phyloP scores from a whole-genome alignment of 2,888 invertebrate genomes.

The Hydroisotoma schaefferi region DNA sequence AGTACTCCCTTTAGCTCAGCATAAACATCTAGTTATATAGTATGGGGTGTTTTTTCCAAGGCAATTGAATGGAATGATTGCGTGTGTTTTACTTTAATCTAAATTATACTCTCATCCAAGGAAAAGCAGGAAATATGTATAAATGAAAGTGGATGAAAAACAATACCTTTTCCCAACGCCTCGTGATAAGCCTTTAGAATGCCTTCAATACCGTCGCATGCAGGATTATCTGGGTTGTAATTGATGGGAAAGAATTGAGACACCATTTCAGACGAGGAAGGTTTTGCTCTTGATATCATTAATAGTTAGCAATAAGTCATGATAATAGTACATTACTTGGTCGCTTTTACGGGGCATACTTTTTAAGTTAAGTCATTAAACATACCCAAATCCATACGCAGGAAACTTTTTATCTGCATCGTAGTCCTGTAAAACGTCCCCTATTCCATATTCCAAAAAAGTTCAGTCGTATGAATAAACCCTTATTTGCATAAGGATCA shows the following conservation, averaged over 20 bases:
- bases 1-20: too few relatives aligned
- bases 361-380: too few relatives aligned
- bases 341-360: too few relatives aligned
- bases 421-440: slow-evolving; percentile 54
- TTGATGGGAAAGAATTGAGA: slow-evolving; percentile 56
- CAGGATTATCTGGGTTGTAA: slow-evolving; percentile 54
- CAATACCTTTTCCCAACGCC: slow-evolving; percentile 51
- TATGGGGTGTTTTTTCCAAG: not conserved
- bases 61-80: not conserved
- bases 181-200: slow-evolving; percentile 54
- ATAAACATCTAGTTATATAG: not conserved
- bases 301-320: too few relatives aligned
- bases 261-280: slow-evolving; percentile 47
- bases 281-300: slow-evolving; percentile 27
- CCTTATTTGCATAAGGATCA: too few relatives aligned
- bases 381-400: slow-evolving; percentile 54
- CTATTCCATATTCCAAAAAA: too few relatives aligned
- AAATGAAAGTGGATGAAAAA: not conserved
- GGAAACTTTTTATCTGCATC: slow-evolving; percentile 48
- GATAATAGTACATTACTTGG: too few relatives aligned
- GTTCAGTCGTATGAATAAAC: too few relatives aligned
- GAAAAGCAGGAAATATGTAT: not conserved
- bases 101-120: too few relatives aligned
- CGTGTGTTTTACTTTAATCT: too few relatives aligned
- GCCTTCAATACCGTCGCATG: slow-evolving; percentile 51